A percentile compares a stretch with the other conserved stretches of the same genome.
phyloP scores from a whole-genome alignment of 2,888 invertebrate species.

The Drosophila quinaria region DNA sequence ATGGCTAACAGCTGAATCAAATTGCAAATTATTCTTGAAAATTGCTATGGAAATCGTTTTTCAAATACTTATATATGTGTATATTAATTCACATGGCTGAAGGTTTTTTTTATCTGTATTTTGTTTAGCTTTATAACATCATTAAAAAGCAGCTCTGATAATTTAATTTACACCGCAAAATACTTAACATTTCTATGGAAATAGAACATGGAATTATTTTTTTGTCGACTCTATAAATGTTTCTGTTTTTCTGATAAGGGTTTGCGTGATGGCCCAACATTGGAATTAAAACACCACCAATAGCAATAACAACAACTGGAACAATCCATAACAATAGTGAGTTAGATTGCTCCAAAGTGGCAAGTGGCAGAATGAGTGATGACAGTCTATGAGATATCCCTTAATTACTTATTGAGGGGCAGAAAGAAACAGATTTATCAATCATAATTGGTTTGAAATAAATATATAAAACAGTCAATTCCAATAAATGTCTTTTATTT shows the following conservation, averaged over 20 bases:
- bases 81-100: not conserved
- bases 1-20: constrained; percentile 40
- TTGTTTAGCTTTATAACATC: not conserved
- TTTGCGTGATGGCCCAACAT: constrained; percentile 69
- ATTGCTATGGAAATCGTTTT: not conserved
- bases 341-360: not conserved
- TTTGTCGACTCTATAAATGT: constrained; percentile 24
- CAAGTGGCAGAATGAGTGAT: not conserved
- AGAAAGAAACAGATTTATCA: not conserved
- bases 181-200: constrained; percentile 11
- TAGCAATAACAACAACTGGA: constrained; percentile 33
- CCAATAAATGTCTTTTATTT: too few species aligned
- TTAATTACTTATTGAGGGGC: not conserved
- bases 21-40: constrained; percentile 3
- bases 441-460: not conserved
- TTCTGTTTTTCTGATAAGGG: constrained; percentile 41
- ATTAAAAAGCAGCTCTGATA: constrained; percentile 11
- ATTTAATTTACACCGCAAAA: constrained; percentile 18
- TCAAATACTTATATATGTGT: not conserved
- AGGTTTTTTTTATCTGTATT: not conserved
- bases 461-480: not conserved
- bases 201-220: not conserved
- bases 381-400: not conserved
- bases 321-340: constrained; percentile 36
- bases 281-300: constrained; percentile 40